phyloP scores from a whole-genome alignment of 2,888 invertebrate species.

The Tanytarsus gracilentus region DNA sequence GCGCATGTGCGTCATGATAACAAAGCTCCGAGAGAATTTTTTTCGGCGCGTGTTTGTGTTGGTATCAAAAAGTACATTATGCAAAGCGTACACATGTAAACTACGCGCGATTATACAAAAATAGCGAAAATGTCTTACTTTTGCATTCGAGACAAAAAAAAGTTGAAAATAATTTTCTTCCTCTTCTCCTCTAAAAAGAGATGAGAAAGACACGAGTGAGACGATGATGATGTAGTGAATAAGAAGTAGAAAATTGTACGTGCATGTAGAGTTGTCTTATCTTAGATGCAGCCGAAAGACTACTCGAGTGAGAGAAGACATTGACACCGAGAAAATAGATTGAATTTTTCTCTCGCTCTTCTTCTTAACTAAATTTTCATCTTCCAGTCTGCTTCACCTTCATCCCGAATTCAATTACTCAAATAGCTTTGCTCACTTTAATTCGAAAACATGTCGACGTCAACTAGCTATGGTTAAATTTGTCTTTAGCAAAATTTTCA shows the following conservation, averaged over 20 bases:
- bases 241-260: too few species aligned
- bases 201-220: too few species aligned
- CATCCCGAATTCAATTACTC: constrained; percentile 23
- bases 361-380: constrained; percentile 11
- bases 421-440: background rate
- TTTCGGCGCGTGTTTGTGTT: background rate
- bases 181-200: too few species aligned
- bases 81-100: too few species aligned
- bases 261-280: background rate
- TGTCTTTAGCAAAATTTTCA: constrained; percentile 17
- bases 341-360: background rate
- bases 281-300: background rate
- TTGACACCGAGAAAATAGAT: constrained; percentile 19
- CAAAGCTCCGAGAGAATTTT: background rate
- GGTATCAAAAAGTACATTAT: too few species aligned
- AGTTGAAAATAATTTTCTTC: too few species aligned
- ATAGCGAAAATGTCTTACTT: too few species aligned
- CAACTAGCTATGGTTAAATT: too few species aligned
- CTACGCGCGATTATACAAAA: too few species aligned
- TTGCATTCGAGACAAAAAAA: too few species aligned
- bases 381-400: constrained; percentile 26
- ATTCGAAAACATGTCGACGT: background rate
- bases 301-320: constrained; percentile 14
- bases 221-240: too few species aligned
- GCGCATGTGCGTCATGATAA: background rate